Percentiles rank a stretch among this genome's conserved stretches.
Conservation (phyloP, 1,140 invertebrate genomes). For the Brachionus manjavacas region DNA sequence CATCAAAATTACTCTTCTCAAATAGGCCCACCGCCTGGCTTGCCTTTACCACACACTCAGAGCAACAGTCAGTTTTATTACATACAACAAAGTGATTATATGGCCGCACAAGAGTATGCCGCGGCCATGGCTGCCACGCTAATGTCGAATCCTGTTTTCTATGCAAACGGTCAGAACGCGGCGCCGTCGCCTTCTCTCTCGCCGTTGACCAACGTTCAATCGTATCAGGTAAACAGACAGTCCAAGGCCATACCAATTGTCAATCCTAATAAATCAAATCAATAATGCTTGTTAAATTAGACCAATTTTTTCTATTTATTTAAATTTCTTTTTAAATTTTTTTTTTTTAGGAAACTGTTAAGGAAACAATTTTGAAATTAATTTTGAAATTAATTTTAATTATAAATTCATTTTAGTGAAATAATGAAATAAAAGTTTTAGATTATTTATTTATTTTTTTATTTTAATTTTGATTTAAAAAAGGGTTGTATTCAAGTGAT, state of each 20-base stretch:
- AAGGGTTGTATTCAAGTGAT: too few relatives aligned
- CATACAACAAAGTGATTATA: not conserved
- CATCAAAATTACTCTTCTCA: slow-evolving; percentile 1
- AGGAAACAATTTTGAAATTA: not conserved
- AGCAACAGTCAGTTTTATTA: not conserved
- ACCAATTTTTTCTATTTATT: not conserved
- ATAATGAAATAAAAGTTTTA: not conserved
- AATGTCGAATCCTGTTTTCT: slow-evolving; percentile 3
- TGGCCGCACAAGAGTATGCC: slow-evolving; percentile 2
- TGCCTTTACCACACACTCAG: not conserved
- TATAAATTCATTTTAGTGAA: not conserved
- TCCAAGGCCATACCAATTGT: slow-evolving; percentile 10
- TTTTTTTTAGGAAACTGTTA: not conserved
- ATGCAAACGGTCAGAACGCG: not conserved
- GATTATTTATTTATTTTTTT: not conserved
- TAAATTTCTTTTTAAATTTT: not conserved
- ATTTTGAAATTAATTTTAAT: not conserved
- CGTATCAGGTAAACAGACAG: not conserved
- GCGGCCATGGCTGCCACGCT: not conserved
- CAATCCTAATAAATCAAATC: not conserved
- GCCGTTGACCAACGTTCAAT: not conserved
- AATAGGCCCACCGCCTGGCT: not conserved
- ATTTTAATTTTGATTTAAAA: not conserved
- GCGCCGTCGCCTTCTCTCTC: not conserved
- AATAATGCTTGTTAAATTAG: not conserved